Percentiles rank a stretch among this genome's conserved stretches.
phyloP scores from a whole-genome alignment of 2,797 vertebrate genomes.

The Gymnoscopelus microlampas region DNA sequence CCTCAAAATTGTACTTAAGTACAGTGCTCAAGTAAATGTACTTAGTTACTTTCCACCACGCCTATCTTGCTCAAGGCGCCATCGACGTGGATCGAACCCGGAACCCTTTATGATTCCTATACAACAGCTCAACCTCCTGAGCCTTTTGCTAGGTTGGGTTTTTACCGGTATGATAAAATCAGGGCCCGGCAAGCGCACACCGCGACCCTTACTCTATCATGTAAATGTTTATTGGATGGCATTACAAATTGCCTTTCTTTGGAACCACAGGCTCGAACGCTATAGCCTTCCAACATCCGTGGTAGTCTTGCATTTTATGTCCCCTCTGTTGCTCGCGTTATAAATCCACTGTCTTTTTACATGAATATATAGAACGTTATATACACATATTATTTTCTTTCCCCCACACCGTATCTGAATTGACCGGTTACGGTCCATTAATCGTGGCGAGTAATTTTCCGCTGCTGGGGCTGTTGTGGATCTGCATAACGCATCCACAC shows the following conservation, averaged over 20 bases:
- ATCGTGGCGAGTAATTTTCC: conserved; percentile 69
- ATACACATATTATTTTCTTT: no score
- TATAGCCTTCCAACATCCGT: conserved; percentile 52
- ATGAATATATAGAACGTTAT: neutral
- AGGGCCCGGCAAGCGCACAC: no score
- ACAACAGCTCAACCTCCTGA: no score
- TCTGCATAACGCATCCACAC: conserved; percentile 67
- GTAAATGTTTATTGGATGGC: conserved; percentile 50
- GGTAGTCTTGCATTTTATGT: conserved; percentile 59
- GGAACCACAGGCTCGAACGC: conserved; percentile 34
- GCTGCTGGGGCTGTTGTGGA: conserved; percentile 46
- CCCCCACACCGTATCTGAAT: conserved; percentile 27
- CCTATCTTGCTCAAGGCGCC: no score
- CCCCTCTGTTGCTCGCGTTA: conserved; percentile 22
- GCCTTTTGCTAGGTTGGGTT: no score
- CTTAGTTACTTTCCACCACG: no score
- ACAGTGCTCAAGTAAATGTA: no score
- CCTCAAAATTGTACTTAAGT: no score
- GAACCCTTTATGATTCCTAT: no score
- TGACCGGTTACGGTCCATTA: conserved; percentile 62
- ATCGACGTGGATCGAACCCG: no score
- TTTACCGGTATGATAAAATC: no score
- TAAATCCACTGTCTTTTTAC: conserved; percentile 46
- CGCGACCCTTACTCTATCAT: neutral
- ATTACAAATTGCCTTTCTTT: conserved; percentile 39